phyloP scores from a whole-genome alignment of 2,113 vertebrate species.

The Python bivittatus region DNA sequence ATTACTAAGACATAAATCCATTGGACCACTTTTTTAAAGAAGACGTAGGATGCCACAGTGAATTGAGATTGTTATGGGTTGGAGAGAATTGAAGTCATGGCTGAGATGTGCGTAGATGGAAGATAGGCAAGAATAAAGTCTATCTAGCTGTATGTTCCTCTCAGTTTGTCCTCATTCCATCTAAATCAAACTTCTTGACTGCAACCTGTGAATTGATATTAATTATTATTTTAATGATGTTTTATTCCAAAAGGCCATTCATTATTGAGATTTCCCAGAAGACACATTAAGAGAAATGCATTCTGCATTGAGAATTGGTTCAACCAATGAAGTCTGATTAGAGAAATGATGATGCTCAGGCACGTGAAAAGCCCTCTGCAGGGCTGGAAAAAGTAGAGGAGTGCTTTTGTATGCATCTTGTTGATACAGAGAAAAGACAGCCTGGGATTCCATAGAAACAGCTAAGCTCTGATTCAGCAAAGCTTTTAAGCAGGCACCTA shows the following conservation, averaged over 20 bases:
- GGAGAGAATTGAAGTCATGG: not conserved
- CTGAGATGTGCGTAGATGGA: not conserved
- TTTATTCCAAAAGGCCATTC: conserved; percentile 58
- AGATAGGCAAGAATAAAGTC: not conserved
- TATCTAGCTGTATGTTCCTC: not conserved
- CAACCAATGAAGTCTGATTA: not conserved
- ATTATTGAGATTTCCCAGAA: conserved; percentile 58
- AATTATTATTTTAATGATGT: conserved; percentile 45
- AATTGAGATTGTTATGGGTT: not conserved
- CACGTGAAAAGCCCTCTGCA: not conserved
- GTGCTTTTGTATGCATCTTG: not conserved
- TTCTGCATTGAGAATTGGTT: conserved; percentile 1
- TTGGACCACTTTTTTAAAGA: not conserved
- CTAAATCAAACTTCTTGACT: not conserved
- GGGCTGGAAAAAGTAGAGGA: not conserved
- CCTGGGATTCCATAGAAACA: not conserved
- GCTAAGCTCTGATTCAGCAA: not conserved
- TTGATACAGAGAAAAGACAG: not conserved
- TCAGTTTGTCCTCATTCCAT: not conserved
- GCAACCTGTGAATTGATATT: not conserved
- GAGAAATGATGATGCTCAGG: not conserved
- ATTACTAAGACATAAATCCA: not conserved
- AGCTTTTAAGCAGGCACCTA: not conserved
- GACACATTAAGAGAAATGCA: not conserved
- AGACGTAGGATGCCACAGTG: not conserved